Conservation (phyloP, 2,888 invertebrate genomes). For the Andrena dorsata region DNA sequence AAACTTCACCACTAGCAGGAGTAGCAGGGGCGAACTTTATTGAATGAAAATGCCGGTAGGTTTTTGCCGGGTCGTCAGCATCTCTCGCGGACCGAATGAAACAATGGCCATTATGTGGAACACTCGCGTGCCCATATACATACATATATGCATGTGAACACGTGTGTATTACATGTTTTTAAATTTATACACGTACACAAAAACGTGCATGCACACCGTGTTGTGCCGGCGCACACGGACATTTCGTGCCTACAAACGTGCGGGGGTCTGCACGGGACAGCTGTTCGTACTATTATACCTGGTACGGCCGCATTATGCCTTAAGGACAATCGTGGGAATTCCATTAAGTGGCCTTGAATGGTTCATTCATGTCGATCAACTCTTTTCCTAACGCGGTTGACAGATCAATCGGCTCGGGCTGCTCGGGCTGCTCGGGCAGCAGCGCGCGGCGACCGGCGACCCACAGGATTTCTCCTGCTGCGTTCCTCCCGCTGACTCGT, state of each 20-base stretch:
- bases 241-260: conserved; percentile 27
- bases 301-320: conserved; percentile 81
- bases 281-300: conserved; percentile 75
- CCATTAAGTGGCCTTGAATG: conserved; percentile 84
- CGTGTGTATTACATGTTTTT: conserved; percentile 45
- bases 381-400: conserved; percentile 83
- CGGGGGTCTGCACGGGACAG: conserved; percentile 54
- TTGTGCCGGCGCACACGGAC: background rate
- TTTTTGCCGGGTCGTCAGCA: conserved; percentile 78
- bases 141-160: conserved; percentile 42
- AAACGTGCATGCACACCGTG: conserved; percentile 41
- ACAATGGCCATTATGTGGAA: conserved; percentile 83
- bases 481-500: conserved; percentile 43
- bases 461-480: conserved; percentile 71
- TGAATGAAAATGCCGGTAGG: conserved; percentile 82
- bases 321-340: conserved; percentile 85
- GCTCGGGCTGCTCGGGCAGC: conserved; percentile 55
- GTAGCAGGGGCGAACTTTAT: conserved; percentile 69
- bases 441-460: conserved; percentile 66
- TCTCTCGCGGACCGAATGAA: conserved; percentile 75
- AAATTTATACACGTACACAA: conserved; percentile 34
- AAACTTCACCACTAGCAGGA: conserved; percentile 55
- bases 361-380: conserved; percentile 85
- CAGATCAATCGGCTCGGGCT: conserved; percentile 81
- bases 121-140: conserved; percentile 64